phyloP scores from a whole-genome alignment of 2,888 invertebrate genomes.

The Mystacides longicornis region DNA sequence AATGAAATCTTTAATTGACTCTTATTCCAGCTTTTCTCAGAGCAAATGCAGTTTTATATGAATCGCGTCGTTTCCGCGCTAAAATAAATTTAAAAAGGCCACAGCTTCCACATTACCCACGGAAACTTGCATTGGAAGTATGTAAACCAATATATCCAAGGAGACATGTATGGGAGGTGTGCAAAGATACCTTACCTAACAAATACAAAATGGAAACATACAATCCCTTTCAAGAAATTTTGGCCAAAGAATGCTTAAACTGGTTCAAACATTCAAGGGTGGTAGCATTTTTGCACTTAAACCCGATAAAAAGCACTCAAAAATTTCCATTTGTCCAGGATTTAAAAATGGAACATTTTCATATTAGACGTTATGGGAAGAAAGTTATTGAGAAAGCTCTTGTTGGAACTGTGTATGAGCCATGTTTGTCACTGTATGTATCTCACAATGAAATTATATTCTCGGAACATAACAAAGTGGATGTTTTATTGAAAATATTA shows the following conservation, averaged over 20 bases:
- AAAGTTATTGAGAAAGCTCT: slow-evolving; percentile 61
- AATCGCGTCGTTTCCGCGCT: slow-evolving; percentile 60
- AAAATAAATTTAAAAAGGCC: slow-evolving; percentile 76
- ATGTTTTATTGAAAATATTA: slow-evolving; percentile 54
- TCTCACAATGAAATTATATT: slow-evolving; percentile 62
- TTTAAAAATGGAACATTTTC: slow-evolving; percentile 61
- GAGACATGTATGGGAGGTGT: slow-evolving; percentile 47
- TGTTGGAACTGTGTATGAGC: slow-evolving; percentile 58
- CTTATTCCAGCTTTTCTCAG: slow-evolving; percentile 40
- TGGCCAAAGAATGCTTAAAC: slow-evolving; percentile 63
- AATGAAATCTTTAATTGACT: no score
- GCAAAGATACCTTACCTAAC: slow-evolving; percentile 26
- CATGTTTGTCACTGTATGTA: slow-evolving; percentile 56
- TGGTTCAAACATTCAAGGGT: slow-evolving; percentile 66
- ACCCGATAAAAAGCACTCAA: slow-evolving; percentile 60
- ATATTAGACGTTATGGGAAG: slow-evolving; percentile 57
- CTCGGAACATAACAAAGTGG: slow-evolving; percentile 56
- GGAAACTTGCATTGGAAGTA: slow-evolving; percentile 58
- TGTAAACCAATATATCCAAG: slow-evolving; percentile 55
- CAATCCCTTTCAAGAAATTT: slow-evolving; percentile 64
- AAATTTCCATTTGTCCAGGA: slow-evolving; percentile 55
- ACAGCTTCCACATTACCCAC: slow-evolving; percentile 59
- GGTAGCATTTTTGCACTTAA: slow-evolving; percentile 64
- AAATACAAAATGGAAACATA: slow-evolving; percentile 37
- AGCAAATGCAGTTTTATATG: slow-evolving; percentile 38